Evolutionary conservation across 2,888 invertebrate species (phyloP).

Genomic region (Colletes collaris): DNA sequence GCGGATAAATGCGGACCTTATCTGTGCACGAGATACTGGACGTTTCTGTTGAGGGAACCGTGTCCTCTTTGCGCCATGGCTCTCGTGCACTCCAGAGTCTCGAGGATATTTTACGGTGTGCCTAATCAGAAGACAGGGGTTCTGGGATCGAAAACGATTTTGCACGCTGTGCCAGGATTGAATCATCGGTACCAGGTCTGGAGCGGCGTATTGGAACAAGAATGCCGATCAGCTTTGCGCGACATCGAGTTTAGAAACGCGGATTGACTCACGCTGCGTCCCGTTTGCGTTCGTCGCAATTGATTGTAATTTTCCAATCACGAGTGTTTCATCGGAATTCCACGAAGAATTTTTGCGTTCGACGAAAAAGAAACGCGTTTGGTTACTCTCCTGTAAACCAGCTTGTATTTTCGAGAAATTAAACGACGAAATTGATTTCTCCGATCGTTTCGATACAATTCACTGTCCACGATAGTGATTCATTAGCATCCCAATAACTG

Average conservation of each 20-base stretch:
- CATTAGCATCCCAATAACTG: neutral
- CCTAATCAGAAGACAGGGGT: constrained; percentile 87
- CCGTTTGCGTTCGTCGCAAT: neutral
- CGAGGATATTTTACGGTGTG: constrained; percentile 90
- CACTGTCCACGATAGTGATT: neutral
- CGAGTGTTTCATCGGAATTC: neutral
- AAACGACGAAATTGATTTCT: constrained; percentile 2
- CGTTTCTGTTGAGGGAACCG: constrained; percentile 93
- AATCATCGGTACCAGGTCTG: constrained; percentile 98
- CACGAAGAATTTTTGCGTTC: neutral
- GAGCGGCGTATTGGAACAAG: constrained; percentile 85
- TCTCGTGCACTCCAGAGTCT: constrained; percentile 93
- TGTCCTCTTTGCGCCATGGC: constrained; percentile 99
- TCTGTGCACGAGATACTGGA: constrained; percentile 93
- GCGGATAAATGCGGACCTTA: constrained; percentile 87
- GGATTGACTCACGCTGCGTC: constrained; percentile 16
- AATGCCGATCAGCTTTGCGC: constrained; percentile 74
- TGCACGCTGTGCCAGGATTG: constrained; percentile 91
- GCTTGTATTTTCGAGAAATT: neutral
- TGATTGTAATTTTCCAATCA: constrained; percentile 26
- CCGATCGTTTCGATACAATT: neutral
- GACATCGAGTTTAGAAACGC: constrained; percentile 55
- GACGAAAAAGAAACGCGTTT: neutral
- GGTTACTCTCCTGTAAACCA: neutral
- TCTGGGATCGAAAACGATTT: constrained; percentile 88